Evolutionary conservation across 2,888 invertebrate genomes (phyloP).

Genomic region (Norana najaformis): DNA sequence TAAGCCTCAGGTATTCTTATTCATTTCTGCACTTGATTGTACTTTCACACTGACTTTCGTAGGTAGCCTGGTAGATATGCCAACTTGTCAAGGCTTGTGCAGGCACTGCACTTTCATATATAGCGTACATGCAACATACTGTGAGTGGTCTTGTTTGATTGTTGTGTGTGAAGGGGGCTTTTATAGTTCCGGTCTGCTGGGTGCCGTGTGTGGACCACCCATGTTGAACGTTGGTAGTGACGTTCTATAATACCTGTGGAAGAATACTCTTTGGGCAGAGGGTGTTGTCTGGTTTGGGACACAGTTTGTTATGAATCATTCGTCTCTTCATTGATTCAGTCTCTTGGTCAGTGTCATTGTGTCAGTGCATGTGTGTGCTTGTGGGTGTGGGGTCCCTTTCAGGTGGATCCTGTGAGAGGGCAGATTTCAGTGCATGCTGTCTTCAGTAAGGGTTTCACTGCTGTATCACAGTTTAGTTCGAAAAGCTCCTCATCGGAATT

Average conservation of each 20-base stretch:
- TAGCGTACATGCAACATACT: background rate
- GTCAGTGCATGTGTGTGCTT: background rate
- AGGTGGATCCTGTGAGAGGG: too few species aligned
- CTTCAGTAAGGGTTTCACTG: background rate
- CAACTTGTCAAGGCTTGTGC: background rate
- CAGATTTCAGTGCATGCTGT: background rate
- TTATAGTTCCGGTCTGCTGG: background rate
- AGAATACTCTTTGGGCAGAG: background rate
- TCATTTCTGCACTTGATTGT: constrained; percentile 13
- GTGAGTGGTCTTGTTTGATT: background rate
- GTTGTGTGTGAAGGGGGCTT: background rate
- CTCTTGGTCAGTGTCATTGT: constrained; percentile 13
- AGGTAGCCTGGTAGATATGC: background rate
- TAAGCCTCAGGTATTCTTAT: background rate
- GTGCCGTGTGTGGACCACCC: background rate
- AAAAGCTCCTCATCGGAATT: background rate
- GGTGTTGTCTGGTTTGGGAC: background rate
- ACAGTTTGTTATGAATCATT: background rate
- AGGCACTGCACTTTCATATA: background rate
- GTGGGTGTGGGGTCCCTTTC: too few species aligned
- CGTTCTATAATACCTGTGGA: background rate
- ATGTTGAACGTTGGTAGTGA: background rate
- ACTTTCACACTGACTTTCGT: background rate
- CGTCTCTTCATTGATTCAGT: background rate
- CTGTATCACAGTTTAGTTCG: background rate